Base-by-base conservation (phyloP, 2,797 vertebrate genomes). In the Rousettus madagascariensis region DNA sequence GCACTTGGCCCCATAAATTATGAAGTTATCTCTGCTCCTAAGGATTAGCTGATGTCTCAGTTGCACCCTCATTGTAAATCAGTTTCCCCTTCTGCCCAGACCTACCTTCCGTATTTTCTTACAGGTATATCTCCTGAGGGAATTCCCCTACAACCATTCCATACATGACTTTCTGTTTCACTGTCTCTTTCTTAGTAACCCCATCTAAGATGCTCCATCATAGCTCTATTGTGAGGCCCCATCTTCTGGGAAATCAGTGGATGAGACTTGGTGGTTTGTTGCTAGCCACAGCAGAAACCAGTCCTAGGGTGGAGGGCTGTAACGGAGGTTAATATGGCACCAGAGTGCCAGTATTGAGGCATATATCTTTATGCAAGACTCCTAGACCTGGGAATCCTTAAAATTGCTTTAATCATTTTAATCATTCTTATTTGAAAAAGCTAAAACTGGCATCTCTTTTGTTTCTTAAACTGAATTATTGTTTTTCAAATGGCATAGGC, bases 391-490 rank as follows among this genome's bases (percentile, higher is more conserved):
- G 26, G 43, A 95, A 41, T 22, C 13, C 43, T 78, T 43, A 53
- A 33, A 51, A 77, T 6, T 51, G 16, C 66, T 88, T 59, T 16
- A 80, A 82, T 4, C 78, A 86, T 46, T 72, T 66, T 26, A 69
- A 38, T 72, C 11, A 15, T 74, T 90, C 63, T 82, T 82, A 57
- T 82, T 82, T 82, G 33, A 28, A 84, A 95, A 74, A 84, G 63
- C 72, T 86, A 78, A 90, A 92, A 94, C 74, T 75, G 74, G n/a
- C 51, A 43, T 41, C 28, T 17, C 57, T 88, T 88, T 86, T 92
- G 55, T 78, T 92, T 86, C 88, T 90, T 69, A 74, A 92, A 90
- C 74, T 41, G 36, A 90, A n/a, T 51, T 92, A 55, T 92, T 92
- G 36, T 84, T 95, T 90, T 84, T 43, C 59, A 90, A 87, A 78